phyloP scores from a whole-genome alignment of 1,140 invertebrate species.

The Popillia japonica region DNA sequence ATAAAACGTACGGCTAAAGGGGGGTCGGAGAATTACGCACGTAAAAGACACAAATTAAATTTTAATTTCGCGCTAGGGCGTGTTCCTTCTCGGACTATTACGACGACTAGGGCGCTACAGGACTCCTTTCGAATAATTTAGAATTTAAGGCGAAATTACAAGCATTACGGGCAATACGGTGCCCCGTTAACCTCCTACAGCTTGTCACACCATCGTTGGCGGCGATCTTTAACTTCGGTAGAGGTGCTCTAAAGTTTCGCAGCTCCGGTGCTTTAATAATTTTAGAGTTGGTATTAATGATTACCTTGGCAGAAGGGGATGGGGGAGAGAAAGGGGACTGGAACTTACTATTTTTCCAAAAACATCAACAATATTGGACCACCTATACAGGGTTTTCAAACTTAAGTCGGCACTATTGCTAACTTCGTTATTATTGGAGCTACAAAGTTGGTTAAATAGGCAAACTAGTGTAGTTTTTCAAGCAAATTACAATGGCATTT shows the following conservation, averaged over 20 bases:
- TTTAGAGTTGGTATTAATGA: neutral
- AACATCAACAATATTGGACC: too few relatives aligned
- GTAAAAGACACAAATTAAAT: constrained; percentile 2
- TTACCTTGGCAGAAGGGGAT: too few relatives aligned
- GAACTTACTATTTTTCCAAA: too few relatives aligned
- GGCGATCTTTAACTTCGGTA: too few relatives aligned
- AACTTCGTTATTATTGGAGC: too few relatives aligned
- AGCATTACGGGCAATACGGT: constrained; percentile 17
- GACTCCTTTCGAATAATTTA: neutral
- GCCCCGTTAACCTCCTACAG: neutral
- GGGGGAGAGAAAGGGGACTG: too few relatives aligned
- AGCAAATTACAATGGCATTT: too few relatives aligned
- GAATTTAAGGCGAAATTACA: constrained; percentile 18
- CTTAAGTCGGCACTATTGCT: too few relatives aligned
- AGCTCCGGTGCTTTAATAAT: neutral
- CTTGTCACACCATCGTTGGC: neutral
- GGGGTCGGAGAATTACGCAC: neutral
- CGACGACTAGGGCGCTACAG: neutral
- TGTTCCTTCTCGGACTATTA: neutral
- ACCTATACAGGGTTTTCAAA: too few relatives aligned
- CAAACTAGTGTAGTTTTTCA: too few relatives aligned
- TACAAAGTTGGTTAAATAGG: too few relatives aligned
- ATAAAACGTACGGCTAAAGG: neutral
- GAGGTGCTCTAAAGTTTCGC: neutral
- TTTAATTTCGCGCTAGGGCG: neutral